phyloP scores from a whole-genome alignment of 1,140 invertebrate genomes.

The Sesamia nonagrioides region DNA sequence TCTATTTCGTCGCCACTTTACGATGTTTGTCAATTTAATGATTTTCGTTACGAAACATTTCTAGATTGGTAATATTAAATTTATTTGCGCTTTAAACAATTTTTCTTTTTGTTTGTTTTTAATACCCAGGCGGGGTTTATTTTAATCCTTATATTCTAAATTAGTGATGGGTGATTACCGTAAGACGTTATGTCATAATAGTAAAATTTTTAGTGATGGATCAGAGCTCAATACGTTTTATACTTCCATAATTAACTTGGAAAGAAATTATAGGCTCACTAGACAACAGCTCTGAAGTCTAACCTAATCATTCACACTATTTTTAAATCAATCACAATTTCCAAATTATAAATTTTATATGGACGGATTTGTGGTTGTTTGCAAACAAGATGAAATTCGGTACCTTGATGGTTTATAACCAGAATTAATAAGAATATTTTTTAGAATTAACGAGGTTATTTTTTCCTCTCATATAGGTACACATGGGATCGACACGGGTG shows the following conservation, averaged over 20 bases:
- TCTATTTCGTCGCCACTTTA: slow-evolving; percentile 81
- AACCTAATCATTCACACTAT: background rate
- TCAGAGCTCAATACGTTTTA: slow-evolving; percentile 41
- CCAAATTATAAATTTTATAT: too few species aligned
- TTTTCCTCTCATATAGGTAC: too few species aligned
- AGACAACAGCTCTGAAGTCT: background rate
- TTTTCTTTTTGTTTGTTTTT: slow-evolving; percentile 45
- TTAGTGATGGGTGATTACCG: slow-evolving; percentile 46
- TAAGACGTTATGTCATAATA: slow-evolving; percentile 42
- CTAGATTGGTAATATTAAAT: slow-evolving; percentile 70
- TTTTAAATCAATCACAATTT: background rate
- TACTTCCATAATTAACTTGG: slow-evolving; percentile 32
- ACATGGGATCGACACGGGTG: too few species aligned
- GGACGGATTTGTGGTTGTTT: too few species aligned
- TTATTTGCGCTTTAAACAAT: slow-evolving; percentile 59
- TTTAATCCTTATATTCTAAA: slow-evolving; percentile 40
- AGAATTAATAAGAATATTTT: too few species aligned
- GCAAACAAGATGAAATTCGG: too few species aligned
- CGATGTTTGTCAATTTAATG: slow-evolving; percentile 83
- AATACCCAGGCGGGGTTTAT: slow-evolving; percentile 10
- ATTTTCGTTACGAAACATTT: slow-evolving; percentile 79
- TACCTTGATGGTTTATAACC: too few species aligned
- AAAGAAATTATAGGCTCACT: background rate
- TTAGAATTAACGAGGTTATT: too few species aligned
- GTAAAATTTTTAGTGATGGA: slow-evolving; percentile 44